A percentile compares a stretch with the other conserved stretches of the same genome.
Evolutionary conservation across 2,113 vertebrate genomes (phyloP).

Genomic region (Elachura formosa): DNA sequence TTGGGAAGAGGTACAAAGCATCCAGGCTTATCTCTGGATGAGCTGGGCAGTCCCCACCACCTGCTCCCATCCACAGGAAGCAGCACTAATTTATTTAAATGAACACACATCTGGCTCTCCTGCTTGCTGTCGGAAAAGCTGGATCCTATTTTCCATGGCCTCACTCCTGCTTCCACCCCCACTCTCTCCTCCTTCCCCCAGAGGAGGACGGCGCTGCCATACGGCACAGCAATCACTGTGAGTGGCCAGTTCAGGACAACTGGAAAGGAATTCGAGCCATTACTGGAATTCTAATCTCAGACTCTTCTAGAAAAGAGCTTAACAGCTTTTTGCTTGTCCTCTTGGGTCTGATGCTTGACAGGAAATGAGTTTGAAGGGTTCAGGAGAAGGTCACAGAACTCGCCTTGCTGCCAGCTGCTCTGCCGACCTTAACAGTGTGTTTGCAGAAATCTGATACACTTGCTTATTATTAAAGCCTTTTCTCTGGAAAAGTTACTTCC

Average conservation of each 20-base stretch:
- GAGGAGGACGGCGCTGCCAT: neutral
- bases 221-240: neutral
- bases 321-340: slow-evolving; percentile 69
- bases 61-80: neutral
- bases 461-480: slow-evolving; percentile 71
- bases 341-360: slow-evolving; percentile 73
- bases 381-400: slow-evolving; percentile 70
- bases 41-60: neutral
- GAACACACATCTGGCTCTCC: neutral
- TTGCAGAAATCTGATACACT: slow-evolving; percentile 76
- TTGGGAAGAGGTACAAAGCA: neutral
- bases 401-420: slow-evolving; percentile 75
- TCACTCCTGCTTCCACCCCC: neutral
- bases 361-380: slow-evolving; percentile 77
- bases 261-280: slow-evolving; percentile 77
- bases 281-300: slow-evolving; percentile 79
- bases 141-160: slow-evolving; percentile 8
- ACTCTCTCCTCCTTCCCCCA: neutral
- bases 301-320: slow-evolving; percentile 66
- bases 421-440: slow-evolving; percentile 74
- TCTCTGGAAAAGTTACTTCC: slow-evolving; percentile 58
- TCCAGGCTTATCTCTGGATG: neutral
- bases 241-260: slow-evolving; percentile 66
- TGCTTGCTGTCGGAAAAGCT: neutral
- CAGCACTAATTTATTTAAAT: neutral